These are phyloP conservation scores for Orchesella cincta DNA, from an alignment of 1,140 invertebrate genomes.

Conservation along the genomic window DNA sequence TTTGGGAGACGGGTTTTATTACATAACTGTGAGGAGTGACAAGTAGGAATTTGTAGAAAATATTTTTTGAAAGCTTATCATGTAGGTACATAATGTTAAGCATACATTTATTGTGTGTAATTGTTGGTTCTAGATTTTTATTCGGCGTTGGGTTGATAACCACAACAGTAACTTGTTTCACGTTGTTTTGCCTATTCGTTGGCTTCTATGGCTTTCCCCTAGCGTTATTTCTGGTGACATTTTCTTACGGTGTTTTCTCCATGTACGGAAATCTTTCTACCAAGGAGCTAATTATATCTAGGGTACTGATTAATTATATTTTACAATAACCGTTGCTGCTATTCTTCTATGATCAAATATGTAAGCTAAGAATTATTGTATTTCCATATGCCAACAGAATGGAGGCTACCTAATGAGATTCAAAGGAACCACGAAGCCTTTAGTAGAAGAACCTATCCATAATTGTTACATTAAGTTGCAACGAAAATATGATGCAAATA, in stretches of 20 bases:
- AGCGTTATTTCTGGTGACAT: background rate
- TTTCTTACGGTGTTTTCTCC: background rate
- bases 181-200: background rate
- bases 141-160: constrained; percentile 10
- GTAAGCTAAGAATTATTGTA: background rate
- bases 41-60: background rate
- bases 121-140: background rate
- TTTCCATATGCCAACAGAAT: too few species aligned
- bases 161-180: constrained; percentile 3
- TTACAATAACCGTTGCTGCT: background rate
- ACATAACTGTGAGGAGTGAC: background rate
- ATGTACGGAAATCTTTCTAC: constrained; percentile 20
- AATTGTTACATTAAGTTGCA: constrained; percentile 28
- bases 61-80: background rate
- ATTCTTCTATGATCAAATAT: too few species aligned
- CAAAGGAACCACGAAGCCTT: background rate
- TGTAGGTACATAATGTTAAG: background rate
- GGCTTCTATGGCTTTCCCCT: constrained; percentile 9
- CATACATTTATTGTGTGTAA: background rate
- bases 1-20: constrained; percentile 19
- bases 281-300: constrained; percentile 21
- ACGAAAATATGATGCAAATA: constrained; percentile 17
- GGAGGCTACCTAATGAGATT: constrained; percentile 23
- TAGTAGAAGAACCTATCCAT: constrained; percentile 21
- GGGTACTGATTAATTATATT: background rate